Conservation (phyloP, 2,888 invertebrate genomes). For the Nudaria mundana region DNA sequence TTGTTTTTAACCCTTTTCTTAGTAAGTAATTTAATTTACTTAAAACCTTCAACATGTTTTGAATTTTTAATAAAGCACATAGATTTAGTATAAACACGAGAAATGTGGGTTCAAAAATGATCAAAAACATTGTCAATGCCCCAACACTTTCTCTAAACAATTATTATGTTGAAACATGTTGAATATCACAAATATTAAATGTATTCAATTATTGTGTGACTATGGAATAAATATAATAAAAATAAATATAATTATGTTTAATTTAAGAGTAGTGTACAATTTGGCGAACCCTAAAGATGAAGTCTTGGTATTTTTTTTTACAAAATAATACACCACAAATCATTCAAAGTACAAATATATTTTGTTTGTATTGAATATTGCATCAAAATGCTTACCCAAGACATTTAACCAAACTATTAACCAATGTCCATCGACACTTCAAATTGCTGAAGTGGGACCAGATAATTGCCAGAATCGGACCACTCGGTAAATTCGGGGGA, state of each 20-base stretch:
- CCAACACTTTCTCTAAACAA: slow-evolving; percentile 32
- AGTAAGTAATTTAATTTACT: slow-evolving; percentile 37
- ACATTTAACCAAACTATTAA: too few species aligned
- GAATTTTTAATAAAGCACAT: slow-evolving; percentile 37
- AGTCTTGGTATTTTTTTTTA: slow-evolving; percentile 1
- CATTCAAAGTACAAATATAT: neutral
- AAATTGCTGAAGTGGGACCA: too few species aligned
- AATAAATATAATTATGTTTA: slow-evolving; percentile 44
- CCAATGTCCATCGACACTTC: too few species aligned
- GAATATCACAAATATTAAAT: slow-evolving; percentile 47
- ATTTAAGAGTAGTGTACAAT: slow-evolving; percentile 44
- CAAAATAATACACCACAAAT: slow-evolving; percentile 2
- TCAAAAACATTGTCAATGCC: slow-evolving; percentile 31
- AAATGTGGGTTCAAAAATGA: slow-evolving; percentile 34
- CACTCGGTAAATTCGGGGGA: too few species aligned
- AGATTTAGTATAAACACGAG: slow-evolving; percentile 27
- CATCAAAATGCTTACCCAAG: too few species aligned
- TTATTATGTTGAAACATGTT: slow-evolving; percentile 58
- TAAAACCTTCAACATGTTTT: slow-evolving; percentile 61
- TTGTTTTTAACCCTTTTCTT: slow-evolving; percentile 33
- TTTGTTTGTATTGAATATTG: too few species aligned
- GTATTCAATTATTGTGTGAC: slow-evolving; percentile 67
- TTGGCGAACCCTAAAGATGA: slow-evolving; percentile 18
- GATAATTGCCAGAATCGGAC: too few species aligned
- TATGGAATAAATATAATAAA: slow-evolving; percentile 56